Evolutionary conservation across 2,797 vertebrate species (phyloP).

Genomic region (Myiotriccus ornatus): DNA sequence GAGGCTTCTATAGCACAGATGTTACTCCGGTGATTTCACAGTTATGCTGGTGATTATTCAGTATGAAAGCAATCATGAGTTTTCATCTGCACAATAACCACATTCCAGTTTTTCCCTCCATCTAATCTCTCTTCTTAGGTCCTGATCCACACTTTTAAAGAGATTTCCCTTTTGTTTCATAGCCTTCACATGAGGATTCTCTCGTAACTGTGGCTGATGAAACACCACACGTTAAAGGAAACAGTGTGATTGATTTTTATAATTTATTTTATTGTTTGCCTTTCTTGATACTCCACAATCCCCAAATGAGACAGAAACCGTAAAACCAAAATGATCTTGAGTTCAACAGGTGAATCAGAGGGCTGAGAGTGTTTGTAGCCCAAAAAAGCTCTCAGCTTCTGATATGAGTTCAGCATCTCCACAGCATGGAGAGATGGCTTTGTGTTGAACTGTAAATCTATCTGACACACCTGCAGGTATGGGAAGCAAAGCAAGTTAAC

Average conservation of each 20-base stretch:
- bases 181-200: background rate
- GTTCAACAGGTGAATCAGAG: background rate
- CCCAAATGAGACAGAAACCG: background rate
- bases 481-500: background rate
- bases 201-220: background rate
- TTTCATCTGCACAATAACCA: background rate
- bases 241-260: rapidly evolving
- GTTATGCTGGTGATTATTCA: background rate
- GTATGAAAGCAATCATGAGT: background rate
- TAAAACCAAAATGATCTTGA: background rate
- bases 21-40: slow-evolving; percentile 5
- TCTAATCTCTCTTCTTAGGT: background rate
- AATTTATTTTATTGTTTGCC: background rate
- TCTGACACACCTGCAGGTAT: background rate
- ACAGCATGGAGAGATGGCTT: background rate
- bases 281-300: background rate
- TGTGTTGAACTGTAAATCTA: background rate
- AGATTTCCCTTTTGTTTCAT: background rate
- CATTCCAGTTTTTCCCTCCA: background rate
- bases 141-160: background rate
- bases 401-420: background rate
- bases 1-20: background rate
- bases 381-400: background rate
- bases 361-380: background rate
- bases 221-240: background rate